These are phyloP conservation scores for Apis florea DNA, from an alignment of 1,140 invertebrate species.

Conservation along the genomic window DNA sequence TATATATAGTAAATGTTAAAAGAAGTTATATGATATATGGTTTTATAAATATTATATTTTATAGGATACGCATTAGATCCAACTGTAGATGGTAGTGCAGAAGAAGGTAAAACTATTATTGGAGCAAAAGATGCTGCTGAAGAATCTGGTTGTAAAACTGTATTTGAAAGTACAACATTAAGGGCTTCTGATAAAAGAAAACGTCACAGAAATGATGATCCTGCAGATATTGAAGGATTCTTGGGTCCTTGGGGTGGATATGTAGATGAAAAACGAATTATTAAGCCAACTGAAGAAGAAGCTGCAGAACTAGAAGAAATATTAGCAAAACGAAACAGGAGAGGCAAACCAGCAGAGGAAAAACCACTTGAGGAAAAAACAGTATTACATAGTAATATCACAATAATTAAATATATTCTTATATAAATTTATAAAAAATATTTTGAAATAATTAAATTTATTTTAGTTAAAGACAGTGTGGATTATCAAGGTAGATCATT, in stretches of 20 bases:
- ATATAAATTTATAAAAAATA: not conserved
- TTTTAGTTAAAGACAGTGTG: conserved; percentile 92
- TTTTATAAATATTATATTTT: conserved; percentile 29
- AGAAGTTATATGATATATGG: not conserved
- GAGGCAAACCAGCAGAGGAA: conserved; percentile 91
- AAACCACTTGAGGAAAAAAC: conserved; percentile 97
- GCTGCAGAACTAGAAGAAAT: conserved; percentile 96
- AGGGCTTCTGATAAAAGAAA: conserved; percentile 93
- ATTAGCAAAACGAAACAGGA: conserved; percentile 93
- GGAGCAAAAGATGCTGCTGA: conserved; percentile 84
- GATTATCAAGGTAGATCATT: conserved; percentile 99
- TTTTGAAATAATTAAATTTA: conserved; percentile 12
- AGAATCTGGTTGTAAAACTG: conserved; percentile 88
- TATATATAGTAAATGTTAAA: not conserved
- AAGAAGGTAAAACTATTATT: conserved; percentile 85
- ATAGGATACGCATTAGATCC: conserved; percentile 97
- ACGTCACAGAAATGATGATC: conserved; percentile 93
- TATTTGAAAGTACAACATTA: conserved; percentile 91
- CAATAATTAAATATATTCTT: not conserved
- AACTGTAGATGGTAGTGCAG: conserved; percentile 86
- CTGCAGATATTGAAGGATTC: conserved; percentile 96
- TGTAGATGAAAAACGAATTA: conserved; percentile 92
- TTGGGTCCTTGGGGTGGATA: conserved; percentile 98
- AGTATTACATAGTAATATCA: conserved; percentile 92
- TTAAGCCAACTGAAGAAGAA: conserved; percentile 95